phyloP scores from a whole-genome alignment of 1,140 invertebrate species.

The Episyrphus balteatus region DNA sequence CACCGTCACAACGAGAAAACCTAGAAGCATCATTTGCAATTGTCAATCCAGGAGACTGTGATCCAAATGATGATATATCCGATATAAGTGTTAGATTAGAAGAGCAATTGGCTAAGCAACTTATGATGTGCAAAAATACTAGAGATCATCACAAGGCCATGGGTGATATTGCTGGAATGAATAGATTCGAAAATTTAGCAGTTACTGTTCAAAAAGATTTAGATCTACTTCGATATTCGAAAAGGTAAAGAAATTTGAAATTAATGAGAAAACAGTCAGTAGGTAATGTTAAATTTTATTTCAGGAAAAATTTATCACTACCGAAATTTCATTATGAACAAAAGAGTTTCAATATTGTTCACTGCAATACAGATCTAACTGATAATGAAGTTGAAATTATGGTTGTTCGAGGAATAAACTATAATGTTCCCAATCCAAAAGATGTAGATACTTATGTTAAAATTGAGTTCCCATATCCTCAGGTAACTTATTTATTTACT shows the following conservation, averaged over 20 bases:
- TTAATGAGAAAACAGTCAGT: not conserved
- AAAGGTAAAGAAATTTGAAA: conserved; percentile 31
- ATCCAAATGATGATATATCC: conserved; percentile 46
- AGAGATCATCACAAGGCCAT: conserved; percentile 81
- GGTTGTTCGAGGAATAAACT: conserved; percentile 79
- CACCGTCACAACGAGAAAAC: conserved; percentile 56
- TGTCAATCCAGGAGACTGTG: conserved; percentile 58
- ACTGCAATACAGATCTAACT: conserved; percentile 85
- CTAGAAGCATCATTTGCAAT: conserved; percentile 64
- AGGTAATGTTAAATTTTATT: too few species aligned
- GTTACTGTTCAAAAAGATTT: conserved; percentile 78
- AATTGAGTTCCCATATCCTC: conserved; percentile 85
- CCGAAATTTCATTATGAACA: conserved; percentile 92
- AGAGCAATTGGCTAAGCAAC: conserved; percentile 70
- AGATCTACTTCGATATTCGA: conserved; percentile 67
- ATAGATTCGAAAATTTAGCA: conserved; percentile 80
- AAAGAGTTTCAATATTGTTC: conserved; percentile 77
- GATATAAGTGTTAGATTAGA: conserved; percentile 53
- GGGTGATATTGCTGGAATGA: conserved; percentile 84
- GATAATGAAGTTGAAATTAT: conserved; percentile 84
- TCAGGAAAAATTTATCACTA: conserved; percentile 41
- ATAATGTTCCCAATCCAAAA: conserved; percentile 70
- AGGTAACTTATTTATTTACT: conserved; percentile 42
- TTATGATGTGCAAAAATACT: conserved; percentile 73
- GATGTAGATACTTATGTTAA: conserved; percentile 91